Evolutionary conservation across 2,113 vertebrate species (phyloP).

Genomic region (Ursus arctos): DNA sequence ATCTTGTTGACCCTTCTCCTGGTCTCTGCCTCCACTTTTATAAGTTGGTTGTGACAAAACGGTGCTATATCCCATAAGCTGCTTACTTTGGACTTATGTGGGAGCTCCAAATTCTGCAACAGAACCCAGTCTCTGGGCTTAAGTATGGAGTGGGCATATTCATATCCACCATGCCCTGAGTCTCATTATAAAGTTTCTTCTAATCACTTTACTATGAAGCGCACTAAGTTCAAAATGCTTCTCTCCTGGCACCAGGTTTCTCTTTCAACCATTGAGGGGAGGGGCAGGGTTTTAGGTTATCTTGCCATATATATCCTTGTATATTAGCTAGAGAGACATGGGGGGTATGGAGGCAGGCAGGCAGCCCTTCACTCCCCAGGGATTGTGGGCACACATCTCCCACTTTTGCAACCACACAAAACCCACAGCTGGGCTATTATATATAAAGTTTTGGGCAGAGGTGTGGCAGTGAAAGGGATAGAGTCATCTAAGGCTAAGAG

Average conservation of each 20-base stretch:
- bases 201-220: background rate
- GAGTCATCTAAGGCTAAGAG: background rate
- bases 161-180: background rate
- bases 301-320: background rate
- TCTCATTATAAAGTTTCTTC: background rate
- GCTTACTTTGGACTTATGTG: background rate
- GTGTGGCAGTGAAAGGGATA: background rate
- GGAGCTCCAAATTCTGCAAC: background rate
- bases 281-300: background rate
- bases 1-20: background rate
- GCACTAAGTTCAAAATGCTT: background rate
- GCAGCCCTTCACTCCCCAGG: background rate
- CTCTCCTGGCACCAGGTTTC: background rate
- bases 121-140: background rate
- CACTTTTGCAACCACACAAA: background rate
- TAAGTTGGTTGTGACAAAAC: background rate
- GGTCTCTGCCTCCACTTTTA: background rate
- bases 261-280: background rate
- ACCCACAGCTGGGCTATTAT: background rate
- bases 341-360: background rate
- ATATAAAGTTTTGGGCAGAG: background rate
- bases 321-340: background rate
- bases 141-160: background rate
- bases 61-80: background rate
- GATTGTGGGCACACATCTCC: background rate